A percentile compares a stretch with the other conserved stretches of the same genome.
These are phyloP conservation scores for Callospermophilus lateralis DNA, from an alignment of 2,113 vertebrate genomes.

Conservation along the genomic window DNA sequence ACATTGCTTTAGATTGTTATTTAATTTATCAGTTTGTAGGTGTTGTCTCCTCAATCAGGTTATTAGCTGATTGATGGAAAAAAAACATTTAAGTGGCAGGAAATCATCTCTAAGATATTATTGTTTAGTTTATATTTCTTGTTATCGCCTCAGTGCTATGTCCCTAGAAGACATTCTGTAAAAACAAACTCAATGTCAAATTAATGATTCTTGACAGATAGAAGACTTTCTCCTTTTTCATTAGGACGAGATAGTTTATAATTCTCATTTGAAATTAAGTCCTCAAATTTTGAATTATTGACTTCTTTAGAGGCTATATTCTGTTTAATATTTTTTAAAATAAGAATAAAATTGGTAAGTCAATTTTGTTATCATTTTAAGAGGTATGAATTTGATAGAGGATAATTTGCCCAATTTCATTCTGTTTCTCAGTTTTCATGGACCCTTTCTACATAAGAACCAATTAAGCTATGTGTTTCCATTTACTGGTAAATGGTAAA, in stretches of 20 bases:
- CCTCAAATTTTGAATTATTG: not conserved
- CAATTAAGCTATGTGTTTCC: not conserved
- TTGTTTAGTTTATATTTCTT: not conserved
- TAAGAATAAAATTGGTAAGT: not conserved
- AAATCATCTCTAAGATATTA: not conserved
- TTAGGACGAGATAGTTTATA: not conserved
- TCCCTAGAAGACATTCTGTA: not conserved
- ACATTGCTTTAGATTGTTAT: not conserved
- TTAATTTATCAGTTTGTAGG: not conserved
- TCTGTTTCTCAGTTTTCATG: not conserved
- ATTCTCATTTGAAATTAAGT: constrained; percentile 29
- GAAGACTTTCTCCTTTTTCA: not conserved
- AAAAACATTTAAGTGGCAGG: not conserved
- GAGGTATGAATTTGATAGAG: not conserved
- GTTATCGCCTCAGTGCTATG: not conserved
- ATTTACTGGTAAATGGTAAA: not conserved
- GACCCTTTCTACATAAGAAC: not conserved
- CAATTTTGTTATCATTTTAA: not conserved
- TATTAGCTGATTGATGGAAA: not conserved
- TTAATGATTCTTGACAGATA: not conserved
- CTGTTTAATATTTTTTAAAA: not conserved
- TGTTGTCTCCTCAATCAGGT: not conserved
- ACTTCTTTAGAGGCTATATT: not conserved
- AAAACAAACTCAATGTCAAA: not conserved
- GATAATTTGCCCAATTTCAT: not conserved